Conservation (phyloP, 2,113 vertebrate genomes). For the Alethe diademata region DNA sequence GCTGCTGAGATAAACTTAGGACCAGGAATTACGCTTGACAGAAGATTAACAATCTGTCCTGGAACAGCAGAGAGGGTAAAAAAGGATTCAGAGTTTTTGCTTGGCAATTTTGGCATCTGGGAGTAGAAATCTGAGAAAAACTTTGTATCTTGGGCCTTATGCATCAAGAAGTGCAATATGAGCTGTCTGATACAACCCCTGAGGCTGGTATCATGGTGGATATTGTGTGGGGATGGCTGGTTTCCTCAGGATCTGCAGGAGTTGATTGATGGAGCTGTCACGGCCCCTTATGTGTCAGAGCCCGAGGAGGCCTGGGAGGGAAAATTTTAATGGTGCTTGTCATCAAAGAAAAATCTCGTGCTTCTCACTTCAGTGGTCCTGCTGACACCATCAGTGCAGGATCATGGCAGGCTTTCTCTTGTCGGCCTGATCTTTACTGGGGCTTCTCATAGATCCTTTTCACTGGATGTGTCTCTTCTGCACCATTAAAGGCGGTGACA, state of each 20-base stretch:
- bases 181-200: not conserved
- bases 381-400: not conserved
- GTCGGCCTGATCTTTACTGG: not conserved
- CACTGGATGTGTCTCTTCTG: not conserved
- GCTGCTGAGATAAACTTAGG: constrained; percentile 26
- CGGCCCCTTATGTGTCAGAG: not conserved
- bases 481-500: not conserved
- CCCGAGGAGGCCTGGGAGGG: not conserved
- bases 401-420: not conserved
- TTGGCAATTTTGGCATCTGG: not conserved
- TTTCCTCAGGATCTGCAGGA: not conserved
- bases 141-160: not conserved
- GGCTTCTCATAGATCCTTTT: not conserved
- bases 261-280: constrained; percentile 40
- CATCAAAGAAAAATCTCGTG: constrained; percentile 32
- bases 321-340: constrained; percentile 54
- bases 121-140: constrained; percentile 17
- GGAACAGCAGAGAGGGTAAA: not conserved
- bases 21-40: constrained; percentile 43
- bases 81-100: not conserved
- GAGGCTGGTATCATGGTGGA: not conserved
- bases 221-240: not conserved
- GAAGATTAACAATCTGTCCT: constrained; percentile 50
- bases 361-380: constrained; percentile 11
- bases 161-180: not conserved